These are phyloP conservation scores for Amiota mariae DNA, from an alignment of 2,888 invertebrate species.

Conservation along the genomic window DNA sequence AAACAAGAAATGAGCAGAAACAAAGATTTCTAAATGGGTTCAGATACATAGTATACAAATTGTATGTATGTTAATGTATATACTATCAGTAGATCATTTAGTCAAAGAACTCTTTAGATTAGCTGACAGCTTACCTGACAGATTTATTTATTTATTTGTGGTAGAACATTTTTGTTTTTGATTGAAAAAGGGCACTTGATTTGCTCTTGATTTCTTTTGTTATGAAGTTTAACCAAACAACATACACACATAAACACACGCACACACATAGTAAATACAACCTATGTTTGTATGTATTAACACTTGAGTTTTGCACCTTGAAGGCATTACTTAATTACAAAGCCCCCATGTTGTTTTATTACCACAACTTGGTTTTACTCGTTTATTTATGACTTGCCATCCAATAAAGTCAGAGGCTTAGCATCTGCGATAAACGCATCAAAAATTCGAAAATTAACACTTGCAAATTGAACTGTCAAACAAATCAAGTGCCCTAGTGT, in stretches of 20 bases:
- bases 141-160: background rate
- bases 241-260: no score
- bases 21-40: background rate
- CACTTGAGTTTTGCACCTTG: no score
- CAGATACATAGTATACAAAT: background rate
- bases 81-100: background rate
- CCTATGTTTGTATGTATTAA: no score
- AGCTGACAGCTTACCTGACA: background rate
- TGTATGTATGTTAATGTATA: background rate
- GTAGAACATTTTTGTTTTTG: background rate
- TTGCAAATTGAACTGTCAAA: slow-evolving; percentile 23
- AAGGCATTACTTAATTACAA: no score
- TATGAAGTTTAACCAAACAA: no score
- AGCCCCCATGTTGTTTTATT: no score
- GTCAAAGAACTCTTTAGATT: background rate
- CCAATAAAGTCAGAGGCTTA: no score
- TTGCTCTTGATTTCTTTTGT: no score
- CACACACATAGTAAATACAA: no score
- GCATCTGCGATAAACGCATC: background rate
- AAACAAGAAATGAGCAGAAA: slow-evolving; percentile 3
- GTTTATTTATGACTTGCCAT: background rate
- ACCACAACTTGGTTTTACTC: background rate
- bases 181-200: no score
- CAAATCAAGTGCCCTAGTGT: background rate
- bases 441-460: slow-evolving; percentile 3